Conservation (phyloP, 2,113 vertebrate genomes). For the Girardinichthys multiradiatus region DNA sequence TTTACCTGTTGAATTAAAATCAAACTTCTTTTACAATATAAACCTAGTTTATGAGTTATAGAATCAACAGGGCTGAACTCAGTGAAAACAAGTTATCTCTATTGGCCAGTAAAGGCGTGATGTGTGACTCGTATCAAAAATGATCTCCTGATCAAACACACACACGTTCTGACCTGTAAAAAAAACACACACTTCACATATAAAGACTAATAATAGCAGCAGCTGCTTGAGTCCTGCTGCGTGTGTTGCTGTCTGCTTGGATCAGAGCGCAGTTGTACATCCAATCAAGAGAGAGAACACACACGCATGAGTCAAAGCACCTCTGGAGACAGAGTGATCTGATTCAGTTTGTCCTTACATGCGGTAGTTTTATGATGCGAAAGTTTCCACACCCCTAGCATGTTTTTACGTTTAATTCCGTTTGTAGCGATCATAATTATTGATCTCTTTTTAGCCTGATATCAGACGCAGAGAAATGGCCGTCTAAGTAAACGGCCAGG, state of each 20-base stretch:
- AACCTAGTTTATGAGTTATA: no score
- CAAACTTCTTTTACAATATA: no score
- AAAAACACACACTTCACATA: background rate
- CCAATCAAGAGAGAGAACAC: background rate
- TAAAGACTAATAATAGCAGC: background rate
- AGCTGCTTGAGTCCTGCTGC: background rate
- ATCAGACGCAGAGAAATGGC: no score
- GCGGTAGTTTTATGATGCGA: background rate
- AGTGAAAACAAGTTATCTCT: background rate
- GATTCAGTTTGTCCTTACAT: background rate
- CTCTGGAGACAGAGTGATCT: background rate
- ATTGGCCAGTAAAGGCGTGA: no score
- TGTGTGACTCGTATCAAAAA: background rate
- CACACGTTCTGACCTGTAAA: background rate
- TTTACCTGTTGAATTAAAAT: no score
- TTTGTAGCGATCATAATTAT: no score
- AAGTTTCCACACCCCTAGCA: background rate
- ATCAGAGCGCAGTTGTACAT: background rate
- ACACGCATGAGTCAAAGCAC: background rate
- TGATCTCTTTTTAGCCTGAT: no score
- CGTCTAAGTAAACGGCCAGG: no score
- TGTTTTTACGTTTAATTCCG: background rate
- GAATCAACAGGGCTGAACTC: background rate
- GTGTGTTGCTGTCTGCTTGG: background rate
- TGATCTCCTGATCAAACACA: background rate